Percentiles rank a stretch among this genome's conserved stretches.
Evolutionary conservation across 2,888 invertebrate genomes (phyloP).

Genomic region (Crioceris asparagi): DNA sequence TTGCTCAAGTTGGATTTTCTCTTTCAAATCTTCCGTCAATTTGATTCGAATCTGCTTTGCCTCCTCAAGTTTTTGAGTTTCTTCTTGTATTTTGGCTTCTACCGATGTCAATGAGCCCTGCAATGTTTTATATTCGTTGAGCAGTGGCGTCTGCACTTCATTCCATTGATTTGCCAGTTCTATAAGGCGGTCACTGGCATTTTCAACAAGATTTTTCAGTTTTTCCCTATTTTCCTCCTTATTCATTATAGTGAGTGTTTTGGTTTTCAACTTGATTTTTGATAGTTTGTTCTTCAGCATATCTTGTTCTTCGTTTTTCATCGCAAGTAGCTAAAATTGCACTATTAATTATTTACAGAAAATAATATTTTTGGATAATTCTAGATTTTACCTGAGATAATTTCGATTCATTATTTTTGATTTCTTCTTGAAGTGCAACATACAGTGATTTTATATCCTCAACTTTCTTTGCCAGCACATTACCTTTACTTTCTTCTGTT

Average conservation of each 20-base stretch:
- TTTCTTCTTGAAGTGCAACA: constrained; percentile 22
- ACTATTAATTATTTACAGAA: too few species aligned
- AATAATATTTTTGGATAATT: too few species aligned
- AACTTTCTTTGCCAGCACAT: constrained; percentile 21
- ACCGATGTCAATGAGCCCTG: constrained; percentile 20
- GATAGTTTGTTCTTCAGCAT: constrained; percentile 36
- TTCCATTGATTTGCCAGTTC: constrained; percentile 63
- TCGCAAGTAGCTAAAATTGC: constrained; percentile 14
- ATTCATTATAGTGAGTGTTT: constrained; percentile 50
- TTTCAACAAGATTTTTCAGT: constrained; percentile 47
- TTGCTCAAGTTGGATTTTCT: constrained; percentile 37
- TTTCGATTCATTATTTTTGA: constrained; percentile 17
- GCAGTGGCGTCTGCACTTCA: constrained; percentile 54
- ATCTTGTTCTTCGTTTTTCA: constrained; percentile 34
- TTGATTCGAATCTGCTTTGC: constrained; percentile 33
- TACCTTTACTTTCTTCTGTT: too few species aligned
- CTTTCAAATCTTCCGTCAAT: constrained; percentile 31
- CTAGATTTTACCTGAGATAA: constrained; percentile 17
- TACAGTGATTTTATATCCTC: constrained; percentile 30
- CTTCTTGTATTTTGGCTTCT: constrained; percentile 25
- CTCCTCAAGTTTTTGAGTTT: constrained; percentile 30
- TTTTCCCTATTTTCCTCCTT: constrained; percentile 50
- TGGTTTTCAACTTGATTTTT: constrained; percentile 44
- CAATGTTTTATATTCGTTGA: constrained; percentile 44
- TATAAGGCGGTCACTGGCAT: constrained; percentile 50